Evolutionary conservation across 1,140 invertebrate genomes (phyloP).

Genomic region (Diorhabda elongata): DNA sequence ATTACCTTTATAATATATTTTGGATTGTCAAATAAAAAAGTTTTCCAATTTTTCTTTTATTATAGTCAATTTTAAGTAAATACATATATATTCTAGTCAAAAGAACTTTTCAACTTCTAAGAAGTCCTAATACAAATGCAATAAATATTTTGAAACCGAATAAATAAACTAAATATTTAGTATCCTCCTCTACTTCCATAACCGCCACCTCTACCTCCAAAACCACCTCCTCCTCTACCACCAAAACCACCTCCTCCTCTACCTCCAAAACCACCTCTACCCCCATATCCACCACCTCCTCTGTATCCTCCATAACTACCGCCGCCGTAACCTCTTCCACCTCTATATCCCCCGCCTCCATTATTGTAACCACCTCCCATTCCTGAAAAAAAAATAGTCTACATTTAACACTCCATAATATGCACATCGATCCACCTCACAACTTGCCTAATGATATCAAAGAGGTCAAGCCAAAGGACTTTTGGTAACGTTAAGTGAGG

Average conservation of each 20-base stretch:
- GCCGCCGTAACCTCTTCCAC: constrained; percentile 18
- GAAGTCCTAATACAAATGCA: neutral
- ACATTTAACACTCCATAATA: too few species aligned
- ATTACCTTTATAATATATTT: too few species aligned
- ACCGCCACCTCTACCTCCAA: constrained; percentile 17
- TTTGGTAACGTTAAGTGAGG: too few species aligned
- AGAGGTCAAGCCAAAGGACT: too few species aligned
- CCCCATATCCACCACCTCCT: constrained; percentile 19
- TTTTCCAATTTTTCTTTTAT: too few species aligned
- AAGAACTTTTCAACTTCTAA: too few species aligned
- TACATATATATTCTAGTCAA: too few species aligned
- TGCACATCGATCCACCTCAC: too few species aligned
- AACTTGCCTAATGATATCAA: too few species aligned
- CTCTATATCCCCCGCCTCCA: constrained; percentile 20
- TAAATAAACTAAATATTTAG: neutral
- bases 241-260: constrained; percentile 7
- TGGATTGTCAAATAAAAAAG: too few species aligned
- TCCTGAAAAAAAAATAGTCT: neutral
- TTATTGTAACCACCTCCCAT: constrained; percentile 3
- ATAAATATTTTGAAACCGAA: constrained; percentile 4
- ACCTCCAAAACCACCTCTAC: constrained; percentile 25
- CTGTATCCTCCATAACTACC: constrained; percentile 20
- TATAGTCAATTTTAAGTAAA: too few species aligned
- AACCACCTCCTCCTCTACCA: constrained; percentile 20
- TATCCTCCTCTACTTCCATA: constrained; percentile 15